Conservation (phyloP, 64 coral and sea anemone genomes). For the Actinia tenebrosa region DNA sequence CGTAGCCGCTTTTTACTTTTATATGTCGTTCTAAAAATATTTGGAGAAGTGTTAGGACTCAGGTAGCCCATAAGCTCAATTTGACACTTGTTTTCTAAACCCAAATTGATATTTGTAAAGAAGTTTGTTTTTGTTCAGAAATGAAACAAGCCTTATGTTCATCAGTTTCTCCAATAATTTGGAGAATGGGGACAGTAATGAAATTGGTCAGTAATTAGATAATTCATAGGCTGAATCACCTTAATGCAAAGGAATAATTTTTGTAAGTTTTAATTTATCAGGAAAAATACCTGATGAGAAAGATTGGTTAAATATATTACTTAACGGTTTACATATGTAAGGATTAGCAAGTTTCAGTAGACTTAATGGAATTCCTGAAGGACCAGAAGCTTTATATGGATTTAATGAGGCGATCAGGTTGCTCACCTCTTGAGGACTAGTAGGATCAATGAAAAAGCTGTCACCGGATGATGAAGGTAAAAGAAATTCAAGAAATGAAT, state of each 20-base stretch:
- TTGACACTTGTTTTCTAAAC: slow-evolving; percentile 11
- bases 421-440: neutral
- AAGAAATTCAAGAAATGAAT: neutral
- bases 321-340: neutral
- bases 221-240: neutral
- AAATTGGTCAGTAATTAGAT: neutral
- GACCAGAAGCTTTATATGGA: neutral
- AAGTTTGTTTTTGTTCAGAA: neutral
- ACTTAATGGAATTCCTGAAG: neutral
- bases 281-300: neutral
- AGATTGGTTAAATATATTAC: neutral
- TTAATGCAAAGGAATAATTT: neutral
- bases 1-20: no score
- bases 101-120: slow-evolving; percentile 8
- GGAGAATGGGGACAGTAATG: neutral
- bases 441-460: neutral
- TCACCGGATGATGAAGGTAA: neutral
- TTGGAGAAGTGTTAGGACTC: no score
- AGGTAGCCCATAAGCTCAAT: neutral
- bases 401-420: neutral
- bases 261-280: neutral
- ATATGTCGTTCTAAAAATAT: no score
- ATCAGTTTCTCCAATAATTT: neutral
- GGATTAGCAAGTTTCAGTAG: neutral
- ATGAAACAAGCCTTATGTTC: neutral